Base-by-base conservation (phyloP, 2,888 invertebrate species). In the Parthenolecanium corni region DNA sequence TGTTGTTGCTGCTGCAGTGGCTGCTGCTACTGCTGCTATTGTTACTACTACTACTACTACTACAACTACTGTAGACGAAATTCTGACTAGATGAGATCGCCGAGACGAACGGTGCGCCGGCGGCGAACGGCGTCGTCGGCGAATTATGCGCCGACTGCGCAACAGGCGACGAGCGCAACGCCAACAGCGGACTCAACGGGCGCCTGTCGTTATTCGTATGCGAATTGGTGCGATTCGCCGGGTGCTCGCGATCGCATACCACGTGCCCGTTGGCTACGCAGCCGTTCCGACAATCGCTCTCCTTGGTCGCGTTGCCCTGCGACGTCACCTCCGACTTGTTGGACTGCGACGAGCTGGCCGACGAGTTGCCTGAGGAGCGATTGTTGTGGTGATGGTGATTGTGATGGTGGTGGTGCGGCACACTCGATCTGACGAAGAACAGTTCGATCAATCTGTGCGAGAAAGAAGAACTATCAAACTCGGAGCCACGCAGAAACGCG, bases 341-440 rank as follows among this genome's bases (percentile, higher is more conserved):
- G 3, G 16, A 20, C 9, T 4, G 21, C 49, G 49, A 21, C 3
- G 44, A 16, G 44, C 21, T 21, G 2, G 11, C 9, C 5, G 31
- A 31, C 4, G 31, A 31, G 4, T 9, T 9, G 31, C 9, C 9
- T 9, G 31, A 31, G 5, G 31, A 31, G 36, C 47, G 49, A 36
- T 58, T 25, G 21, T 38, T 11, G n/a, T 52, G 52, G 23, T 52
- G 25, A 36, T 52, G 52, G 18, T 52, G 49, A 21, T 14, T 18
- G 25, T 56, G 56, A 56, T 56, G 56, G 24, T 46, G 51, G 36
- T 58, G 58, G 38, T 58, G 58, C 0, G 58, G 49, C 3, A 51
- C 20, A 46, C 58, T 58, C 1, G 58, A 47, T 49, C 49, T 16
- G 9, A 38, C 38, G 58, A 58, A 51, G 23, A 47, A 58, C 21